A percentile compares a stretch with the other conserved stretches of the same genome.
Evolutionary conservation across 2,113 vertebrate species (phyloP).

Genomic region (Prolemur simus): DNA sequence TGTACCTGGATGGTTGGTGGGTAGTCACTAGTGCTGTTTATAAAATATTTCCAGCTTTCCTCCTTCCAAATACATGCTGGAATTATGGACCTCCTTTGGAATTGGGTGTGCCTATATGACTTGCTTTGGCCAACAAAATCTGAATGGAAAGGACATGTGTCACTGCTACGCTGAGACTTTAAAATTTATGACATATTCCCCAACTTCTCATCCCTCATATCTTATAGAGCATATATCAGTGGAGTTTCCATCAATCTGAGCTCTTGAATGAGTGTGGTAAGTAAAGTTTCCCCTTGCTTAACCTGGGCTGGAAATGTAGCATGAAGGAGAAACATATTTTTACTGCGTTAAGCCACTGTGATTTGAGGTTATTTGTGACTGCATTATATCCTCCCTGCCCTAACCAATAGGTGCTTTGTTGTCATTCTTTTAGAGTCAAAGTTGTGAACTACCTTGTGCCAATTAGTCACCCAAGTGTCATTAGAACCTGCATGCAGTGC

Average conservation of each 20-base stretch:
- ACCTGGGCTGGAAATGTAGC: not conserved
- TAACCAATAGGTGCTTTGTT: not conserved
- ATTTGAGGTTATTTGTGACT: not conserved
- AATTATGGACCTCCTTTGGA: not conserved
- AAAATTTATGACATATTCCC: not conserved
- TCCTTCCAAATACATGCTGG: not conserved
- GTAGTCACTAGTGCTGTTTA: not conserved
- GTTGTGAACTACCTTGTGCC: not conserved
- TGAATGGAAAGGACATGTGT: not conserved
- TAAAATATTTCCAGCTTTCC: not conserved
- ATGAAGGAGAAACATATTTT: not conserved
- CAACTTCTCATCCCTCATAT: not conserved
- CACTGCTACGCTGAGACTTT: not conserved
- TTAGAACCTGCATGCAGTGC: not conserved
- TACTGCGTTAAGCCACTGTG: not conserved
- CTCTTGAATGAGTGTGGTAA: not conserved
- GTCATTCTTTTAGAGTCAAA: not conserved
- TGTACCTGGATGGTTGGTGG: not conserved
- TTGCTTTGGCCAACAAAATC: not conserved
- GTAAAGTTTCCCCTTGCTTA: not conserved
- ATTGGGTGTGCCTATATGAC: not conserved
- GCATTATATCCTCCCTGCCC: not conserved
- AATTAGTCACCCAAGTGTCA: not conserved
- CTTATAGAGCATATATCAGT: not conserved
- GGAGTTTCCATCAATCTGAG: not conserved